Conservation (phyloP, 2,888 invertebrate species). For the Matsumyia berberina region DNA sequence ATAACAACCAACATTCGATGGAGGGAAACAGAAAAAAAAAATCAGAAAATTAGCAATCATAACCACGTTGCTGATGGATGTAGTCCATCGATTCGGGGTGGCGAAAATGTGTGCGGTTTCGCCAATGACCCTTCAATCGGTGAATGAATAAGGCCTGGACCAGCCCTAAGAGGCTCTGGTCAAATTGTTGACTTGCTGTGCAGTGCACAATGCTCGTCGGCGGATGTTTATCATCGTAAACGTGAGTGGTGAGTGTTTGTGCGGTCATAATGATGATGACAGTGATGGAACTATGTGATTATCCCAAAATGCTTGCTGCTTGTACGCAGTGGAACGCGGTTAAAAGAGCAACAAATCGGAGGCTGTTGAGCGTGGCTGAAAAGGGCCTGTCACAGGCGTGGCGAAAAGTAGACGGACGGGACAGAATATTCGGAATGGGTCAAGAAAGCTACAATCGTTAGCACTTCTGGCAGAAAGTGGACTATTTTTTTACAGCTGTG, state of each 20-base stretch:
- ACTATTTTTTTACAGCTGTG: too few relatives aligned
- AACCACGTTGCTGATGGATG: constrained; percentile 3
- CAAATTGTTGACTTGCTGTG: background rate
- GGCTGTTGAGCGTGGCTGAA: background rate
- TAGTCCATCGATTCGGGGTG: background rate
- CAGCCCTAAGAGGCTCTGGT: background rate
- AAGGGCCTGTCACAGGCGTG: background rate
- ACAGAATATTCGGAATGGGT: too few relatives aligned
- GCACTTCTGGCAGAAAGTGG: too few relatives aligned
- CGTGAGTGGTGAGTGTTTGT: background rate
- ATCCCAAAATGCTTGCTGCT: background rate
- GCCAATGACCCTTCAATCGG: background rate
- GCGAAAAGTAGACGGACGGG: background rate
- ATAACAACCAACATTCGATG: too few relatives aligned
- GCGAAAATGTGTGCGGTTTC: background rate
- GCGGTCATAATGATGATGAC: constrained; percentile 1
- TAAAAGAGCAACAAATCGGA: background rate
- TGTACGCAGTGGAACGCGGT: background rate
- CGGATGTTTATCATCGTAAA: background rate
- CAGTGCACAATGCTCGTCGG: background rate
- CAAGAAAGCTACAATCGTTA: too few relatives aligned
- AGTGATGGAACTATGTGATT: background rate
- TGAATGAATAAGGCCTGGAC: background rate
- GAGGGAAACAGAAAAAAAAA: background rate
- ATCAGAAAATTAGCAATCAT: constrained; percentile 2